Evolutionary conservation across 2,888 invertebrate species (phyloP).

Genomic region (Lacanobia oleracea): DNA sequence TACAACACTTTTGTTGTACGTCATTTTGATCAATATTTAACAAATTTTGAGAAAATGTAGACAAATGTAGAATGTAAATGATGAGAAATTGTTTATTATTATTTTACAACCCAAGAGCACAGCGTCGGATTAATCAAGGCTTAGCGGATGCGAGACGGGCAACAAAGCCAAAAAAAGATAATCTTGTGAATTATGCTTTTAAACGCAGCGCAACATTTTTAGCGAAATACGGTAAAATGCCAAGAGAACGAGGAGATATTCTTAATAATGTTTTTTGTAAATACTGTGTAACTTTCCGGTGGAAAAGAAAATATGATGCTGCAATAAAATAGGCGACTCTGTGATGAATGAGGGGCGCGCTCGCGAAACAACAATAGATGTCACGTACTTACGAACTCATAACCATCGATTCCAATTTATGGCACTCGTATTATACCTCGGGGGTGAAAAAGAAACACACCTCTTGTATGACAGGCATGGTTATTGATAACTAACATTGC

Average conservation of each 20-base stretch:
- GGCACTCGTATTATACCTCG: slow-evolving; percentile 73
- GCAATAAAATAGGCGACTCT: slow-evolving; percentile 77
- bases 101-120: slow-evolving; percentile 39
- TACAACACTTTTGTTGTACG: background rate
- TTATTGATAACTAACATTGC: slow-evolving; percentile 37
- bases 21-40: slow-evolving; percentile 7
- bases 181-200: slow-evolving; percentile 56
- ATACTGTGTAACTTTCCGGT: slow-evolving; percentile 55
- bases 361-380: slow-evolving; percentile 79
- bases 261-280: slow-evolving; percentile 50
- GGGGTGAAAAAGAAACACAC: slow-evolving; percentile 43
- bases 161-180: slow-evolving; percentile 54
- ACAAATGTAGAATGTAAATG: slow-evolving; percentile 21
- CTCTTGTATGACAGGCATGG: slow-evolving; percentile 17
- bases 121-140: slow-evolving; percentile 49
- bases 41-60: slow-evolving; percentile 12
- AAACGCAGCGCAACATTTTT: slow-evolving; percentile 37
- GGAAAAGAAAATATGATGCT: slow-evolving; percentile 66
- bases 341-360: slow-evolving; percentile 77
- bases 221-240: slow-evolving; percentile 39
- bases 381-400: slow-evolving; percentile 85
- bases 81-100: slow-evolving; percentile 42
- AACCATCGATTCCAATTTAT: slow-evolving; percentile 85
- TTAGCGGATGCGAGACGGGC: slow-evolving; percentile 41
- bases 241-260: slow-evolving; percentile 42